Evolutionary conservation across 1,140 invertebrate species (phyloP).

Genomic region (Telenomus remus): DNA sequence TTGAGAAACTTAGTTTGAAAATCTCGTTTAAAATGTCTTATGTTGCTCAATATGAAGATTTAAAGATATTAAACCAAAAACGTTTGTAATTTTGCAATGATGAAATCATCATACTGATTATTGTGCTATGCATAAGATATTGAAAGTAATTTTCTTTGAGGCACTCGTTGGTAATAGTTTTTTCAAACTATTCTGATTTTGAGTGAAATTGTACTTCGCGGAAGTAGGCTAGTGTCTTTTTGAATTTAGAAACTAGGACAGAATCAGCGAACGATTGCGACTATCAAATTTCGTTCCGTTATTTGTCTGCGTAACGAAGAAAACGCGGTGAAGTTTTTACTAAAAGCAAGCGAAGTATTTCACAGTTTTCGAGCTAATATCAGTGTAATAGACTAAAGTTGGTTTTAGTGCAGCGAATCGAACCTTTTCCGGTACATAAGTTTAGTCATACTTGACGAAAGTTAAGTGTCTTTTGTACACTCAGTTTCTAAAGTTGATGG

Average conservation of each 20-base stretch:
- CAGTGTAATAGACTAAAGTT: conserved; percentile 35
- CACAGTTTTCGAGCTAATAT: conserved; percentile 33
- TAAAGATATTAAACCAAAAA: not conserved
- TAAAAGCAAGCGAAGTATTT: conserved; percentile 39
- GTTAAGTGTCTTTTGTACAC: not conserved
- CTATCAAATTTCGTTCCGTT: conserved; percentile 38
- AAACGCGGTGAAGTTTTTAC: conserved; percentile 34
- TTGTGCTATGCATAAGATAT: too few relatives aligned
- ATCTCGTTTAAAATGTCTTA: too few relatives aligned
- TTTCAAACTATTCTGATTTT: conserved; percentile 8
- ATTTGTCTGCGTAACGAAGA: conserved; percentile 41
- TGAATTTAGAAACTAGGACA: conserved; percentile 43
- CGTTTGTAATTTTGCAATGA: too few relatives aligned
- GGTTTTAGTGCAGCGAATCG: conserved; percentile 33
- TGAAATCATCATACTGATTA: conserved; percentile 1
- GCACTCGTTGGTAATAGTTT: conserved; percentile 2
- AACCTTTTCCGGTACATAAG: conserved; percentile 32
- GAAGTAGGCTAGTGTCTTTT: conserved; percentile 29
- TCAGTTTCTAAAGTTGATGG: too few relatives aligned
- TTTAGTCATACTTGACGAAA: conserved; percentile 4
- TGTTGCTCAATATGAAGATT: not conserved
- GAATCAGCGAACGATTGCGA: conserved; percentile 37
- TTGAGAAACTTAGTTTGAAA: too few relatives aligned
- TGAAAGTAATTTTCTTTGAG: conserved; percentile 12
- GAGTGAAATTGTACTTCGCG: conserved; percentile 9